phyloP scores from a whole-genome alignment of 2,113 vertebrate species.

The Trematocara variabile region DNA sequence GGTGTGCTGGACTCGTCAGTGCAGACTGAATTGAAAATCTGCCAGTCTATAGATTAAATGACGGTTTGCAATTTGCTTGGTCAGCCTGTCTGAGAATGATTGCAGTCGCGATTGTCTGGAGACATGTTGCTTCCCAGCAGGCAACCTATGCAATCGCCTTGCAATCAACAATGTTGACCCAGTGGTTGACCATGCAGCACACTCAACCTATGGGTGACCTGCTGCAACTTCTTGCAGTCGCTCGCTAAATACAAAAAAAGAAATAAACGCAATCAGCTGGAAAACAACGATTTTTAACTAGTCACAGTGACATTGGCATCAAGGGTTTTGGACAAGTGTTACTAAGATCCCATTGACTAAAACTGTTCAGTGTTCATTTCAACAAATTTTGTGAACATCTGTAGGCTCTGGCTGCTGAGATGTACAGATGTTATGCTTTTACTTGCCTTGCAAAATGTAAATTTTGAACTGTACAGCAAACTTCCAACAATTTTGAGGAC shows the following conservation, averaged over 20 bases:
- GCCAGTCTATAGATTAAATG: neutral
- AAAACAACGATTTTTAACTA: neutral
- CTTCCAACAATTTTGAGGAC: neutral
- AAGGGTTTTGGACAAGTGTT: neutral
- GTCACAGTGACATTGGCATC: too few species aligned
- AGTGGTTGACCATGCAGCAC: neutral
- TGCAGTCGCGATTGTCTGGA: neutral
- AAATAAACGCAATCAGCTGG: neutral
- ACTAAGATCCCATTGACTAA: neutral
- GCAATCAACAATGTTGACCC: neutral
- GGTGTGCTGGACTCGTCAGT: neutral
- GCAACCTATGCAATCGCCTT: neutral
- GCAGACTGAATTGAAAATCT: neutral
- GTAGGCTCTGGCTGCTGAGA: neutral
- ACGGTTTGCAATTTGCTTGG: neutral
- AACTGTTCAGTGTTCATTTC: neutral
- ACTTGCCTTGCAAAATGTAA: neutral
- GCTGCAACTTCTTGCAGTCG: neutral
- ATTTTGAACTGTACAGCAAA: neutral
- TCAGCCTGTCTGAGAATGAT: neutral
- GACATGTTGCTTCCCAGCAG: neutral
- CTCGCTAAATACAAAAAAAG: neutral
- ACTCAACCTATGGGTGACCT: neutral
- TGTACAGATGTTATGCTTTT: neutral
- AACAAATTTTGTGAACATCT: neutral